Evolutionary conservation across 2,797 vertebrate species (phyloP).

Genomic region (Pseudopleuronectes americanus): DNA sequence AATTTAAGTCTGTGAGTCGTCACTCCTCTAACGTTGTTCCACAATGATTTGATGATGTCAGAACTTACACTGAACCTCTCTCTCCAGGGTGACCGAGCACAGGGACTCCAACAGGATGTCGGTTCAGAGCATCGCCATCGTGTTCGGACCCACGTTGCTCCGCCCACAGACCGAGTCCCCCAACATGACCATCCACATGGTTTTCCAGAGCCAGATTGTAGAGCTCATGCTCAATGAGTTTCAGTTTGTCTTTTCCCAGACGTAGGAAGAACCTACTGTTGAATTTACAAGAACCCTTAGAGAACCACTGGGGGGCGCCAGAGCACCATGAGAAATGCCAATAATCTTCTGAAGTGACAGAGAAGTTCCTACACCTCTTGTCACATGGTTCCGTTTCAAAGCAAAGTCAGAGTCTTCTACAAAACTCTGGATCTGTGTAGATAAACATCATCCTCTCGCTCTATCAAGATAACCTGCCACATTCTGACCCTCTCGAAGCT

Average conservation of each 20-base stretch:
- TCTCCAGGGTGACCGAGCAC: slow-evolving; percentile 86
- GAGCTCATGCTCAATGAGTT: slow-evolving; percentile 92
- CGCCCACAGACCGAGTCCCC: slow-evolving; percentile 87
- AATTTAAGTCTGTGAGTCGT: no score
- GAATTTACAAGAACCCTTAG: not conserved
- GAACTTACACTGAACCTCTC: not conserved
- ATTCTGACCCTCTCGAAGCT: no score
- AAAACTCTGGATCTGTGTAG: no score
- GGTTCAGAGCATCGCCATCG: slow-evolving; percentile 91
- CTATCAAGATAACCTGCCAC: no score
- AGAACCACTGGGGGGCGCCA: not conserved
- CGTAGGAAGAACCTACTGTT: not conserved
- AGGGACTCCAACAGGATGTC: slow-evolving; percentile 93
- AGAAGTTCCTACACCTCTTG: no score
- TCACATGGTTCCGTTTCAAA: no score
- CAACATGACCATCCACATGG: slow-evolving; percentile 93
- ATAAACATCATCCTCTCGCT: no score
- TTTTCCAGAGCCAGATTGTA: slow-evolving; percentile 96
- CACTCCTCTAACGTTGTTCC: no score
- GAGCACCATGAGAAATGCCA: not conserved
- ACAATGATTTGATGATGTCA: not conserved
- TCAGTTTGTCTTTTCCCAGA: slow-evolving; percentile 83
- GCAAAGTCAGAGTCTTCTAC: no score
- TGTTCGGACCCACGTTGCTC: slow-evolving; percentile 94
- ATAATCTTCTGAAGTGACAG: not conserved